Percentiles rank a stretch among this genome's conserved stretches.
These are phyloP conservation scores for Betta splendens DNA, from an alignment of 2,797 vertebrate genomes.

Conservation along the genomic window DNA sequence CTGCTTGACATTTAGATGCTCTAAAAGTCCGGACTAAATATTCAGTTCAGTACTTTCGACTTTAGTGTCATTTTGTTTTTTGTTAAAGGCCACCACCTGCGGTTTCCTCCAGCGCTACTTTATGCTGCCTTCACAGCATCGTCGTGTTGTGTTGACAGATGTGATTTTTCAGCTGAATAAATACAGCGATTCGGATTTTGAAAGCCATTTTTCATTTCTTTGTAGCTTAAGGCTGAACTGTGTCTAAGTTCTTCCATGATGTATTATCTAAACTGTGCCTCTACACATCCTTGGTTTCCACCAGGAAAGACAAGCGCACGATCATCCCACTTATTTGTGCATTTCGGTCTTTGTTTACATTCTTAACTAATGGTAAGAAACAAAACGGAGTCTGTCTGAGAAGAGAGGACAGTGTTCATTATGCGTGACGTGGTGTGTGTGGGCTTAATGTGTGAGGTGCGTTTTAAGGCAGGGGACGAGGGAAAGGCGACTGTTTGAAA, in stretches of 20 bases:
- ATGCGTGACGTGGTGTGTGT: slow-evolving; percentile 8
- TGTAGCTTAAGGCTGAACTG: background rate
- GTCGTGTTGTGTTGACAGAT: background rate
- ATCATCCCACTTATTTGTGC: slow-evolving; percentile 11
- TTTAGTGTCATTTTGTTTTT: background rate
- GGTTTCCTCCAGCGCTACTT: background rate
- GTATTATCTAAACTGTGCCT: background rate
- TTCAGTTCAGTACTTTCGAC: slow-evolving; percentile 1
- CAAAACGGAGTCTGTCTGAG: too few species aligned
- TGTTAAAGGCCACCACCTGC: background rate
- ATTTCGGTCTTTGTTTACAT: slow-evolving; percentile 2
- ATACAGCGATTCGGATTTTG: background rate
- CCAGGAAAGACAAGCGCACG: slow-evolving; percentile 1
- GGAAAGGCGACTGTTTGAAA: too few species aligned
- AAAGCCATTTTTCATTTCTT: background rate
- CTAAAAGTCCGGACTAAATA: background rate
- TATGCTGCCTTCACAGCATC: background rate
- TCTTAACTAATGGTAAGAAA: background rate
- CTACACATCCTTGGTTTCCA: background rate
- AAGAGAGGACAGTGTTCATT: background rate
- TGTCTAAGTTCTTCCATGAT: background rate
- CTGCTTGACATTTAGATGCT: slow-evolving; percentile 17
- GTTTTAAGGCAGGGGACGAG: background rate
- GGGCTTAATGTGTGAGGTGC: background rate
- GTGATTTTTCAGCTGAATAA: background rate